Evolutionary conservation across 2,888 invertebrate genomes (phyloP).

Genomic region (Vanessa cardui): DNA sequence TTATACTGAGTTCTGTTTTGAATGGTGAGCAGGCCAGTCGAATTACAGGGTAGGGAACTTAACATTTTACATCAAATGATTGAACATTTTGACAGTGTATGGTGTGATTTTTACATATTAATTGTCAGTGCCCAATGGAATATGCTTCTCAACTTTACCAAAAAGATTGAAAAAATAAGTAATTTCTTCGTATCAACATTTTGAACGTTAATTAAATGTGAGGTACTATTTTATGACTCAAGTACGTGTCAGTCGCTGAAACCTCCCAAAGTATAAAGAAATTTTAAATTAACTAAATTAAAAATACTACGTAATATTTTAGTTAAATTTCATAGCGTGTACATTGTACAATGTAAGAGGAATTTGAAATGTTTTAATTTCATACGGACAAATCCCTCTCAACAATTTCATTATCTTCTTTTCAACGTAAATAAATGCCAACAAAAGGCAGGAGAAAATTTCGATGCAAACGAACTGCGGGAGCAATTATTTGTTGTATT

Average conservation of each 20-base stretch:
- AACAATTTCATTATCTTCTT: constrained; percentile 1
- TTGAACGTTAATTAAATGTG: background rate
- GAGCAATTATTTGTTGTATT: background rate
- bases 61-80: too few species aligned
- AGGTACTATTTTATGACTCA: background rate
- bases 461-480: background rate
- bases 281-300: background rate
- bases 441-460: background rate
- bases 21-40: too few species aligned
- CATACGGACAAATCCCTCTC: background rate
- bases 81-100: too few species aligned
- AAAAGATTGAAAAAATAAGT: too few species aligned
- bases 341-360: background rate
- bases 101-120: too few species aligned
- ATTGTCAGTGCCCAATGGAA: too few species aligned
- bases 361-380: background rate
- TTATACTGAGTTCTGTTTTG: too few species aligned
- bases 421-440: background rate
- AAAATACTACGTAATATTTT: background rate
- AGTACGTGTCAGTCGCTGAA: background rate
- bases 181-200: too few species aligned
- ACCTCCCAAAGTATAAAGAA: background rate
- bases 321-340: background rate
- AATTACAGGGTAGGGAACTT: too few species aligned
- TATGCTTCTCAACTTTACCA: too few species aligned